Base-by-base conservation (phyloP, 30 jellyfish, hydroid and myxozoan species). In the Hydractinia echinata region DNA sequence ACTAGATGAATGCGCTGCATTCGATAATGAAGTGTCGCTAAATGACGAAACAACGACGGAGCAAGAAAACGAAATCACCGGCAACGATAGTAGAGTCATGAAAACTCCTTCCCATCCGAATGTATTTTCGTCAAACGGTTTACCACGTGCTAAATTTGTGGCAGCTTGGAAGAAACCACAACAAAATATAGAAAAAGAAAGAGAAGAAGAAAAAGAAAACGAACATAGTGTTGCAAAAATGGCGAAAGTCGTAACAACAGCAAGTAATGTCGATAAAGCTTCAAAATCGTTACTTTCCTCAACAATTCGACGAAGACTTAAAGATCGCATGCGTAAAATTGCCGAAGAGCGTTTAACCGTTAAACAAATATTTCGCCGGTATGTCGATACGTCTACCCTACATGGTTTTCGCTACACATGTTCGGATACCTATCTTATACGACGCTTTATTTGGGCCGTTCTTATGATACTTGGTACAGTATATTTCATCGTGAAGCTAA, bases 371-470 rank as follows among this genome's bases (percentile, higher is more conserved):
- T 91, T 91, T 78, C 44, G 85, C 6, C 89, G 97, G 7, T 91
- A 85, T 69, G 95, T 91, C 54, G 83, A 91, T 53, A 86, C 81
- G 56, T 91, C 97, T 18, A 91, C 97, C 16, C 79, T 91, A 6
- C 97, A 91, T 81, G 97, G 97, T 11, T 91, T 91, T 69, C 83
- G 97, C n/a, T 91, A 84, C 72, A 91, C 85, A 19, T 85, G 85
- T 79, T 80, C 95, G 60, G 88, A 91, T 44, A 85, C 97, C 0
- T 91, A 84, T 66, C 86, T 83, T 81, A 76, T 91, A 9, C 94
- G 97, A 5, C 85, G 97, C n/a, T 91, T 91, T 51, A 82, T 86
- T 8, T 91, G 97, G 97, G 84, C 88, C 52, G 88, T 85, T 14
- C 71, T 91, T 19, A 91, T 94, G 11, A 67, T 91, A 5, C 73